A percentile compares a stretch with the other conserved stretches of the same genome.
Conservation (phyloP, 2,888 invertebrate genomes). For the Exephanes ischioxanthus region DNA sequence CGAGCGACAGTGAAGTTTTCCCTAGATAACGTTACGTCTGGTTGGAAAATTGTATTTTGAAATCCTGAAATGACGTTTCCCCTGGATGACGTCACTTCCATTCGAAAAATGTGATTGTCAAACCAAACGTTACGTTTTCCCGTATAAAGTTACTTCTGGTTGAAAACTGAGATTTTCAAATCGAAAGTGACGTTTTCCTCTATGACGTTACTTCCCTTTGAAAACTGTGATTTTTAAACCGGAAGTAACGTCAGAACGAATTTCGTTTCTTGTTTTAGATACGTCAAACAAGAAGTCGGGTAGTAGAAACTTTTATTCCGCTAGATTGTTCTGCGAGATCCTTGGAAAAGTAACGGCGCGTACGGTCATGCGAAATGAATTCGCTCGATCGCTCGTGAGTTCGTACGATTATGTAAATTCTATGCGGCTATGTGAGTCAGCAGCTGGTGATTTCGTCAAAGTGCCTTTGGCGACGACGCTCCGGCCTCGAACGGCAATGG, state of each 20-base stretch:
- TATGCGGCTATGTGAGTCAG: conserved; percentile 3
- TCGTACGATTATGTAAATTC: conserved; percentile 49
- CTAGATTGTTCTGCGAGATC: neutral
- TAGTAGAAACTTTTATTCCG: neutral
- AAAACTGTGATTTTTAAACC: neutral
- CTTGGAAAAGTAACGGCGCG: neutral
- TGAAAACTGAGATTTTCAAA: neutral
- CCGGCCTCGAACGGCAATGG: neutral
- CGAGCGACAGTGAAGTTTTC: too few relatives aligned
- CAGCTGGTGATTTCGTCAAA: conserved; percentile 48
- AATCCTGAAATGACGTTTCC: neutral
- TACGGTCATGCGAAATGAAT: conserved; percentile 4
- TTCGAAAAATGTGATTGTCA: neutral
- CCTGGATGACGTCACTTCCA: neutral
- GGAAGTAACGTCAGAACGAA: neutral
- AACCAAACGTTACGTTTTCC: too few relatives aligned
- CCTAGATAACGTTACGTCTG: too few relatives aligned
- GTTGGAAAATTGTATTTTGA: too few relatives aligned
- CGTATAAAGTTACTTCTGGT: too few relatives aligned
- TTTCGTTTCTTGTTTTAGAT: neutral
- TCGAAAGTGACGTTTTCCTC: too few relatives aligned
- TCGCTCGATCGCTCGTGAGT: conserved; percentile 11
- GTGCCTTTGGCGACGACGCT: conserved; percentile 37
- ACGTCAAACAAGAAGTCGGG: neutral
- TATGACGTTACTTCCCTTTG: neutral